Evolutionary conservation across 2,888 invertebrate genomes (phyloP).

Genomic region (Lepidonotus clava): DNA sequence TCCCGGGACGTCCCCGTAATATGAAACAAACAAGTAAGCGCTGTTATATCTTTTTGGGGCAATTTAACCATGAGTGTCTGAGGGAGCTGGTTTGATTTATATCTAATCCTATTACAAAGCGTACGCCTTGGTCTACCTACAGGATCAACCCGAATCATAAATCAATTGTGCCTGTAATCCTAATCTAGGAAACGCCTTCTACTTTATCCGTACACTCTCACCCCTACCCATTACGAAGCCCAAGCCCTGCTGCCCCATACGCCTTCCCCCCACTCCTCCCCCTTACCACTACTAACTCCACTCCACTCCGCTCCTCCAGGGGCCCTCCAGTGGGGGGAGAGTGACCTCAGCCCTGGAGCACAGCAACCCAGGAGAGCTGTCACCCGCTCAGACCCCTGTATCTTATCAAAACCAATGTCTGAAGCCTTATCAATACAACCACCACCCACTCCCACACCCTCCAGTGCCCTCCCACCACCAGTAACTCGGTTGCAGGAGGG

Average conservation of each 20-base stretch:
- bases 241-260: neutral
- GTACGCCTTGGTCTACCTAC: too few relatives aligned
- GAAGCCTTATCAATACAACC: conserved; percentile 33
- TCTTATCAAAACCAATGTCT: conserved; percentile 14
- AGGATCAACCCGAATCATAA: too few relatives aligned
- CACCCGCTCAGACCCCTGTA: conserved; percentile 16
- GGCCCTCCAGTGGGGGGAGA: neutral
- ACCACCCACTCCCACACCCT: neutral
- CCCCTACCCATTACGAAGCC: neutral
- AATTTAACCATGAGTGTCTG: too few relatives aligned
- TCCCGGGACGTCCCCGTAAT: too few relatives aligned
- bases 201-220: neutral
- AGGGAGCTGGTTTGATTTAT: too few relatives aligned
- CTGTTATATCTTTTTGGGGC: too few relatives aligned
- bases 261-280: neutral
- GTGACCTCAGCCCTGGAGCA: conserved; percentile 5
- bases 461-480: neutral
- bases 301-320: neutral
- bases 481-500: neutral
- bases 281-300: neutral
- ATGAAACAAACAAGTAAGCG: too few relatives aligned
- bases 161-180: too few relatives aligned
- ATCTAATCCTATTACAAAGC: too few relatives aligned
- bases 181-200: too few relatives aligned
- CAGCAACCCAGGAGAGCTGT: conserved; percentile 3